Evolutionary conservation across 2,797 vertebrate species (phyloP).

Genomic region (Gymnothorax reevesii): DNA sequence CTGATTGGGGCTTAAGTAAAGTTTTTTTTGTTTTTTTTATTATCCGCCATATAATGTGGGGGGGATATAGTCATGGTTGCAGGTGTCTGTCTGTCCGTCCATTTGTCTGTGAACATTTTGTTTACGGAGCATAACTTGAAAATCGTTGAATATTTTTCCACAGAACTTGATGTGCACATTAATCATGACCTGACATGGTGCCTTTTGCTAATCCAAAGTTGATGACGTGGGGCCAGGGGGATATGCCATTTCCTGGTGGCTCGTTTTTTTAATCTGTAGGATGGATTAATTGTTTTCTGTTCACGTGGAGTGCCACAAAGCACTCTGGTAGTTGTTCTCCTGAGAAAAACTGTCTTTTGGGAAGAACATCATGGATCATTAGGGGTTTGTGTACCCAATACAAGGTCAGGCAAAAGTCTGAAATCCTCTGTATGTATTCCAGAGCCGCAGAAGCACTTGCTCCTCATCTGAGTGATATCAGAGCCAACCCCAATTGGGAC

Average conservation of each 20-base stretch:
- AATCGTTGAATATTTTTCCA: no score
- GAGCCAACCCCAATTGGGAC: neutral
- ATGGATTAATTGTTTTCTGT: conserved; percentile 14
- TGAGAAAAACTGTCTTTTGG: neutral
- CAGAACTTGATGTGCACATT: no score
- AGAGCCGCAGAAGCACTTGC: neutral
- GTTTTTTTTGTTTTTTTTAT: neutral
- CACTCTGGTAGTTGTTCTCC: neutral
- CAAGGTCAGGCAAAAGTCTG: neutral
- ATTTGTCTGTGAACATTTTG: no score
- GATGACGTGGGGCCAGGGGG: no score
- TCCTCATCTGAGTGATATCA: conserved; percentile 11
- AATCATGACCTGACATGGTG: no score
- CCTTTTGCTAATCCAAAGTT: no score
- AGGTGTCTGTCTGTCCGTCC: no score
- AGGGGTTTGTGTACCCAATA: neutral
- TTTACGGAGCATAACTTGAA: no score
- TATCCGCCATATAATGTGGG: no score
- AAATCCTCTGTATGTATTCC: neutral
- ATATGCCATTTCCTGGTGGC: no score
- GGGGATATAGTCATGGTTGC: no score
- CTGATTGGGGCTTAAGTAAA: neutral
- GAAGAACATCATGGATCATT: conserved; percentile 15
- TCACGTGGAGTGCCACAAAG: neutral
- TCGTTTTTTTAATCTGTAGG: neutral